Conservation (phyloP, 2,113 vertebrate genomes). For the Eleginops maclovinus region DNA sequence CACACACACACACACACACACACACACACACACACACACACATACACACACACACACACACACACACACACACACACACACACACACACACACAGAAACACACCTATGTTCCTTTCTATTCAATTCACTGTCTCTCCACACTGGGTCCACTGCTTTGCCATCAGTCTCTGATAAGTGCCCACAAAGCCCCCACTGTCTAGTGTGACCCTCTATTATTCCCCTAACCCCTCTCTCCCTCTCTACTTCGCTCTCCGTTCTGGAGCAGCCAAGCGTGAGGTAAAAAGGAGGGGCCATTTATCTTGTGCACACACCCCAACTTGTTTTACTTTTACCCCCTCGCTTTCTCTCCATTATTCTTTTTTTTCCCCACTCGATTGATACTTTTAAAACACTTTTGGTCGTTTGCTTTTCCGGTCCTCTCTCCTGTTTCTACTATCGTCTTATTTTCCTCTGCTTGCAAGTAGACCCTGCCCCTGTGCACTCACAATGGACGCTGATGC, state of each 20-base stretch:
- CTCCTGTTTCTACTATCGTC: constrained; percentile 22
- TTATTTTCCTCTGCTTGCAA: constrained; percentile 57
- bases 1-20: no score
- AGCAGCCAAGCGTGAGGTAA: constrained; percentile 73
- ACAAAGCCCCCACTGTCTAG: constrained; percentile 93
- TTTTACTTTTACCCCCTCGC: constrained; percentile 51
- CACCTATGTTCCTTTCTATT: constrained; percentile 80
- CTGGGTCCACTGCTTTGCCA: constrained; percentile 79
- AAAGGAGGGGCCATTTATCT: constrained; percentile 65
- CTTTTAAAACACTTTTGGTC: constrained; percentile 32
- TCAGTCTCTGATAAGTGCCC: constrained; percentile 85
- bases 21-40: no score
- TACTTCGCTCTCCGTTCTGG: constrained; percentile 57
- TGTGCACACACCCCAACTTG: constrained; percentile 49
- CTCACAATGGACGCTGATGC: constrained; percentile 87
- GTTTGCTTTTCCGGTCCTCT: not conserved
- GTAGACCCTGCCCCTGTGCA: constrained; percentile 66
- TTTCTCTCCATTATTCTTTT: constrained; percentile 23
- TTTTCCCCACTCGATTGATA: constrained; percentile 13
- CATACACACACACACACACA: constrained; percentile 25
- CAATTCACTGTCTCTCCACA: constrained; percentile 80
- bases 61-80: constrained; percentile 17
- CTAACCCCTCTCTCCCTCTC: constrained; percentile 58
- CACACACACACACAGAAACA: constrained; percentile 25
- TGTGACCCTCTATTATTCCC: constrained; percentile 74